Evolutionary conservation across 2,113 vertebrate species (phyloP).

Genomic region (Asarcornis scutulata): DNA sequence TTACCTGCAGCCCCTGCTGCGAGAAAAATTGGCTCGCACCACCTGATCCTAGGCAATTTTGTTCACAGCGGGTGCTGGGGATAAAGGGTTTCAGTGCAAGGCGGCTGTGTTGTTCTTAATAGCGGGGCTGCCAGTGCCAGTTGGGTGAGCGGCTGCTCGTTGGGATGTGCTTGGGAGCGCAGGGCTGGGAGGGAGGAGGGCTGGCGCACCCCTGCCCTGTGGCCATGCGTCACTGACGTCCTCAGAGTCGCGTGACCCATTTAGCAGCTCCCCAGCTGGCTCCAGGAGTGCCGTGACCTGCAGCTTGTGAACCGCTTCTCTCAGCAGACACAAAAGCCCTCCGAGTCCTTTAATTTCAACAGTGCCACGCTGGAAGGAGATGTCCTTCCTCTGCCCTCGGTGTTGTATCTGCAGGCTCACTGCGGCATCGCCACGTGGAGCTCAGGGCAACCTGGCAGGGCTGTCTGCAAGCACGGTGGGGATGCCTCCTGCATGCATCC

Average conservation of each 20-base stretch:
- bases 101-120: not conserved
- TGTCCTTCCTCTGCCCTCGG: not conserved
- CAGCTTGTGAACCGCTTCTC: not conserved
- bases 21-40: constrained; percentile 73
- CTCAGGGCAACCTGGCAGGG: accelerated
- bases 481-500: not conserved
- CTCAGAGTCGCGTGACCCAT: not conserved
- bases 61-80: constrained; percentile 67
- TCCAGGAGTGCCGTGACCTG: not conserved
- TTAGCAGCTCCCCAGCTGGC: not conserved
- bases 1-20: constrained; percentile 70
- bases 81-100: constrained; percentile 13
- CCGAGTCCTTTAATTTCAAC: not conserved
- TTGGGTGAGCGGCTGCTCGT: not conserved
- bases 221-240: not conserved
- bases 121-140: not conserved
- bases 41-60: constrained; percentile 72
- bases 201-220: accelerated
- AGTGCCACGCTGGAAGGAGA: not conserved
- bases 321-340: not conserved
- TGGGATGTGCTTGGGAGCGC: accelerated
- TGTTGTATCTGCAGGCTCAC: not conserved
- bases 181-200: not conserved
- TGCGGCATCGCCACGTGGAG: accelerated
- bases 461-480: accelerated